Conservation (phyloP, 2,797 vertebrate genomes). For the Karalla daura region DNA sequence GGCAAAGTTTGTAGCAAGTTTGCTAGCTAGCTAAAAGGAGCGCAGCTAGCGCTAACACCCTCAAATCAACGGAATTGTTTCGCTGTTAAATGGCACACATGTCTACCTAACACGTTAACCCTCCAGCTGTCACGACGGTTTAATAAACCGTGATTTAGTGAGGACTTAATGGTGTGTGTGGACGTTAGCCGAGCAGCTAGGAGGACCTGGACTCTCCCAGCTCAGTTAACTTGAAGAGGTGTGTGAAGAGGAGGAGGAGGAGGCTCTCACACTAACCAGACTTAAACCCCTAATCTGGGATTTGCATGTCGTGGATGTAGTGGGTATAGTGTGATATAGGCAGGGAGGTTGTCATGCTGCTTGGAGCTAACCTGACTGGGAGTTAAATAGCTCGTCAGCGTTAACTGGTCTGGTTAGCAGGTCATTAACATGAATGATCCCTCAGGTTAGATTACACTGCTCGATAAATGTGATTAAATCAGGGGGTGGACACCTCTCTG, state of each 20-base stretch:
- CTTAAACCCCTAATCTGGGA: conserved; percentile 71
- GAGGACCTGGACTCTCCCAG: too few relatives aligned
- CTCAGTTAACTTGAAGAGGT: conserved; percentile 61
- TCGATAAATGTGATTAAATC: background rate
- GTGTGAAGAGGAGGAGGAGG: too few relatives aligned
- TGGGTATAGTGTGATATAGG: conserved; percentile 28
- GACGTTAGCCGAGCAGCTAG: too few relatives aligned
- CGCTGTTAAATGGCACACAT: too few relatives aligned
- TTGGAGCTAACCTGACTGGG: conserved; percentile 16
- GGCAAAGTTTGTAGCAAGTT: conserved; percentile 84
- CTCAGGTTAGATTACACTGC: background rate
- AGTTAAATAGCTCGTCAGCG: conserved; percentile 12
- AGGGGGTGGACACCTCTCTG: too few relatives aligned
- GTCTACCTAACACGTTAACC: too few relatives aligned
- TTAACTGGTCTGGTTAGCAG: conserved; percentile 29
- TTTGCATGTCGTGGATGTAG: too few relatives aligned
- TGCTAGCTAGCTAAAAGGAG: conserved; percentile 68
- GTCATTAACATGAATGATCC: background rate
- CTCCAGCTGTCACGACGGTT: too few relatives aligned
- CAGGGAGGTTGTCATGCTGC: conserved; percentile 19
- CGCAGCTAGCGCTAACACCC: conserved; percentile 57
- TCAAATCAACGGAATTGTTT: conserved; percentile 32
- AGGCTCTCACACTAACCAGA: conserved; percentile 40
- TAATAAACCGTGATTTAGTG: too few relatives aligned
- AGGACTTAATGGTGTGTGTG: too few relatives aligned